Evolutionary conservation across 1,140 invertebrate species (phyloP).

Genomic region (Drosophila baimaii): DNA sequence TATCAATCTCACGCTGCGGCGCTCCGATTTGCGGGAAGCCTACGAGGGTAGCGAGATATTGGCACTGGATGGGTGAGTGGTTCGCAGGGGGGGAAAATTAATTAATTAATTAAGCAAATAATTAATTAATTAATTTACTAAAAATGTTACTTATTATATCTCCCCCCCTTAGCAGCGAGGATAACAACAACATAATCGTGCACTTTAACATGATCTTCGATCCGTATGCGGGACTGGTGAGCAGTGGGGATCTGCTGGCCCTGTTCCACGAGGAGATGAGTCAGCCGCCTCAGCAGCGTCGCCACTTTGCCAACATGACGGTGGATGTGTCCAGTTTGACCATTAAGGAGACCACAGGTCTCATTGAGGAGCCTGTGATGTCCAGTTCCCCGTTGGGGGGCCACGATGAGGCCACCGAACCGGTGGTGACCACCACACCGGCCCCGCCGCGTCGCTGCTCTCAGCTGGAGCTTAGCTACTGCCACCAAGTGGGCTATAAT

Average conservation of each 20-base stretch:
- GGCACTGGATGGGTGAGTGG: slow-evolving; percentile 89
- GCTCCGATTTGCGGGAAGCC: slow-evolving; percentile 86
- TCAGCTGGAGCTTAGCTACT: slow-evolving; percentile 88
- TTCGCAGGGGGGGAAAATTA: accelerated
- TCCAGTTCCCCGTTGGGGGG: slow-evolving; percentile 79
- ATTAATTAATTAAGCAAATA: background rate
- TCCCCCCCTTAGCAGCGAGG: slow-evolving; percentile 85
- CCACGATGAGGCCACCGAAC: slow-evolving; percentile 72
- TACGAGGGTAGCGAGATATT: slow-evolving; percentile 83
- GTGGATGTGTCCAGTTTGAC: slow-evolving; percentile 88
- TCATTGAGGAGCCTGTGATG: slow-evolving; percentile 79
- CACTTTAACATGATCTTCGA: slow-evolving; percentile 90
- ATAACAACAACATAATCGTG: slow-evolving; percentile 88
- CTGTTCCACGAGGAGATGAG: slow-evolving; percentile 79
- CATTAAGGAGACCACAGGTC: slow-evolving; percentile 86
- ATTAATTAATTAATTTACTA: background rate
- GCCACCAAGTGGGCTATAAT: slow-evolving; percentile 90
- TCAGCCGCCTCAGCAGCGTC: slow-evolving; percentile 79
- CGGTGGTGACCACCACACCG: slow-evolving; percentile 68
- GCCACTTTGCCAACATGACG: slow-evolving; percentile 87
- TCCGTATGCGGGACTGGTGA: slow-evolving; percentile 85
- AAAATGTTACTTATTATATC: background rate
- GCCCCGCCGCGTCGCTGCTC: slow-evolving; percentile 88
- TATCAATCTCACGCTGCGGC: slow-evolving; percentile 90
- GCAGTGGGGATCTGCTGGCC: slow-evolving; percentile 77